phyloP scores from a whole-genome alignment of 2,797 vertebrate genomes.

The Pteropus rufus region DNA sequence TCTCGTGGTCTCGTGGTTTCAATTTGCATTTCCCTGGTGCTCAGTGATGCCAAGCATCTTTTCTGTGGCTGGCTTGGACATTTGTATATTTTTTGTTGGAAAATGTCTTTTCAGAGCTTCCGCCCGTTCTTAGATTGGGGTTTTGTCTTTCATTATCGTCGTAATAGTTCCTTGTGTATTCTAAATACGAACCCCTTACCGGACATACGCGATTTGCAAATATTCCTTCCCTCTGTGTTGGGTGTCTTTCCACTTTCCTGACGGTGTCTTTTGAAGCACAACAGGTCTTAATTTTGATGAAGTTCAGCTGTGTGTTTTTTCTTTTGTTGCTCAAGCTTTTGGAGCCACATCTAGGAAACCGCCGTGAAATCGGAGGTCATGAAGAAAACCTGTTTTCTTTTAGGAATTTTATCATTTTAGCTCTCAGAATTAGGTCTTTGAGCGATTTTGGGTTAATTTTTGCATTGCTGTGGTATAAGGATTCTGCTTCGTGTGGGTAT shows the following conservation, averaged over 20 bases:
- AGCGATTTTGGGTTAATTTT: background rate
- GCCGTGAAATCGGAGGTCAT: accelerated
- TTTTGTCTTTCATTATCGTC: background rate
- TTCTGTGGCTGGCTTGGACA: background rate
- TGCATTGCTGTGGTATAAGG: background rate
- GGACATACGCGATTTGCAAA: background rate
- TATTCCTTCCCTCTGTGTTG: background rate
- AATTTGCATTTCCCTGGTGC: background rate
- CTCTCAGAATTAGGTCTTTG: background rate
- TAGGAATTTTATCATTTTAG: background rate
- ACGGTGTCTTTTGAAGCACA: background rate
- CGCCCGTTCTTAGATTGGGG: background rate
- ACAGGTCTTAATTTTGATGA: background rate
- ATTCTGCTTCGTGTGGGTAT: background rate
- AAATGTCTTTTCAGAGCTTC: background rate
- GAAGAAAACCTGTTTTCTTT: background rate
- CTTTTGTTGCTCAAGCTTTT: background rate
- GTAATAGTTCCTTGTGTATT: background rate
- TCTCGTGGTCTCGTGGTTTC: background rate
- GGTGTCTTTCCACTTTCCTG: background rate
- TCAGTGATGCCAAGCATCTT: background rate
- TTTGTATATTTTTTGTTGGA: background rate
- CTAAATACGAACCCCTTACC: background rate
- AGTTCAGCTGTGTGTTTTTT: background rate
- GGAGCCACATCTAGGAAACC: background rate